Evolutionary conservation across 1,140 invertebrate genomes (phyloP).

Genomic region (Anoplophora glabripennis): DNA sequence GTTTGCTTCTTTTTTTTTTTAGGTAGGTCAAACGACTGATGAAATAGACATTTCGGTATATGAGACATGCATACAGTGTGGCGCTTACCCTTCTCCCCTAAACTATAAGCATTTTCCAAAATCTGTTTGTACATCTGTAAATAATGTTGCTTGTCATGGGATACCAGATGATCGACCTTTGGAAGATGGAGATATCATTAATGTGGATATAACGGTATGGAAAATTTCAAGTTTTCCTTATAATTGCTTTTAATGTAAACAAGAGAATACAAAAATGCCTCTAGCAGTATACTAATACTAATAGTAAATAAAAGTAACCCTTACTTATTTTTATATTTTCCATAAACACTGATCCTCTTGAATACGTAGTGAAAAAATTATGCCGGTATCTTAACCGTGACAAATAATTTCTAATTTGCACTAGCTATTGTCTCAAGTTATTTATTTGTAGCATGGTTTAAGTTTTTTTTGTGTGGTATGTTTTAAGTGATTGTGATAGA

Average conservation of each 20-base stretch:
- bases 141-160: constrained; percentile 93
- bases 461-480: too few relatives aligned
- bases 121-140: constrained; percentile 92
- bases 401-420: too few relatives aligned
- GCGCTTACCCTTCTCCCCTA: constrained; percentile 88
- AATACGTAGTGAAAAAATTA: too few relatives aligned
- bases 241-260: background rate
- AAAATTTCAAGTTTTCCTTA: constrained; percentile 5
- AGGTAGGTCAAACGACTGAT: constrained; percentile 87
- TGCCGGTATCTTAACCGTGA: too few relatives aligned
- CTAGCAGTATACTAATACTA: too few relatives aligned
- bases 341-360: too few relatives aligned
- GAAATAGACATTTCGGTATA: constrained; percentile 78
- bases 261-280: background rate
- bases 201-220: constrained; percentile 88
- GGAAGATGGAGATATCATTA: constrained; percentile 84
- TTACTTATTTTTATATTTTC: too few relatives aligned
- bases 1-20: constrained; percentile 33
- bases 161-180: constrained; percentile 85
- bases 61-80: constrained; percentile 63
- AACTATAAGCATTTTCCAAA: constrained; percentile 86
- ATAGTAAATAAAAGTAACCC: too few relatives aligned
- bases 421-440: too few relatives aligned
- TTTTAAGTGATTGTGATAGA: too few relatives aligned
- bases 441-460: too few relatives aligned